Evolutionary conservation across 2,113 vertebrate species (phyloP).

Genomic region (Cnemophilus loriae): DNA sequence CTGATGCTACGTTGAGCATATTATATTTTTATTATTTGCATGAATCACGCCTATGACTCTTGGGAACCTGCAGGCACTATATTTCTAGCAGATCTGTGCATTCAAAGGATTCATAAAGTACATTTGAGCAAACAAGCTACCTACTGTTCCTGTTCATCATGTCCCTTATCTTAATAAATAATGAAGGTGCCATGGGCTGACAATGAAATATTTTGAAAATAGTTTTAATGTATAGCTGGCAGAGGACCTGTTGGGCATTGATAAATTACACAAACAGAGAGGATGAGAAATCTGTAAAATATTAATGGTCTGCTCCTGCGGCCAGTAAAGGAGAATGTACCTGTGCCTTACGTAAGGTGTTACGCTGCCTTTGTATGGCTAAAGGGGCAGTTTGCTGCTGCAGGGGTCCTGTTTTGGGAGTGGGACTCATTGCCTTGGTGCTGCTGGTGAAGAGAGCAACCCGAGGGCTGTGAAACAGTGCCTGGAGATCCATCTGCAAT

Average conservation of each 20-base stretch:
- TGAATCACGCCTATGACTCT: slow-evolving; percentile 10
- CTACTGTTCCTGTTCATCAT: slow-evolving; percentile 84
- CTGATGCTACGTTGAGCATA: neutral
- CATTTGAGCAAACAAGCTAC: slow-evolving; percentile 82
- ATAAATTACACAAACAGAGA: slow-evolving; percentile 91
- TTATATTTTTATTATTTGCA: slow-evolving; percentile 41
- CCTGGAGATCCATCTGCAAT: neutral
- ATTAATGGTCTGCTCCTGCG: slow-evolving; percentile 88
- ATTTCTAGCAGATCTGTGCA: slow-evolving; percentile 2
- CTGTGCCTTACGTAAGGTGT: slow-evolving; percentile 62
- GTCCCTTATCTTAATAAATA: slow-evolving; percentile 99
- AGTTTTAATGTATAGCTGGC: slow-evolving; percentile 99
- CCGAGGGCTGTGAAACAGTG: neutral
- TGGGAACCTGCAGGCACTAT: neutral
- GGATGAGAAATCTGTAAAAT: slow-evolving; percentile 92
- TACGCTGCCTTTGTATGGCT: neutral
- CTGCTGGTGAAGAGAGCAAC: neutral
- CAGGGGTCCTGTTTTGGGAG: accelerated
- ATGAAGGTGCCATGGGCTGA: slow-evolving; percentile 98
- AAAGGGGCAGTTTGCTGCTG: neutral
- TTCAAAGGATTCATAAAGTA: slow-evolving; percentile 55
- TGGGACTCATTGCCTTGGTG: neutral
- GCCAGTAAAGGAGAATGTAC: slow-evolving; percentile 80
- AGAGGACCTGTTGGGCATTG: slow-evolving; percentile 93
- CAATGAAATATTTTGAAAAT: slow-evolving; percentile 99